These are phyloP conservation scores for Drosophila guanche DNA, from an alignment of 1,140 invertebrate genomes.

Conservation along the genomic window DNA sequence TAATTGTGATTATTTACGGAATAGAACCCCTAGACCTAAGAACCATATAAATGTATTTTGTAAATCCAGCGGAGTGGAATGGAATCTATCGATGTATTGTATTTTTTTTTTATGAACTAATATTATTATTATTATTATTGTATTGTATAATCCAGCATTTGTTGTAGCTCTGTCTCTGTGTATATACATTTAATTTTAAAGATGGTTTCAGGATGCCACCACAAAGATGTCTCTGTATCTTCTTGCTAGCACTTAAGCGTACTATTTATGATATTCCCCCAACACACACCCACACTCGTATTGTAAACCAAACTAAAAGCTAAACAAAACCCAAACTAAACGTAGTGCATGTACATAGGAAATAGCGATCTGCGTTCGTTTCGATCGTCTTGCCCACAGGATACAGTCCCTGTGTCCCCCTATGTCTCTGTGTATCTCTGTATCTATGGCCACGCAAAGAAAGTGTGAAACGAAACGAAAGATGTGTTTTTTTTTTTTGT, in stretches of 20 bases:
- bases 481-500: conserved; percentile 41
- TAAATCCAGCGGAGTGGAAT: conserved; percentile 3
- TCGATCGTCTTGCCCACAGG: too few species aligned
- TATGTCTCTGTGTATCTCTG: too few species aligned
- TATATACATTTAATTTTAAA: conserved; percentile 37
- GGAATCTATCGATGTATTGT: conserved; percentile 14
- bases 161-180: conserved; percentile 53
- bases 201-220: too few species aligned
- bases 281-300: not conserved
- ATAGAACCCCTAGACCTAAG: conserved; percentile 32
- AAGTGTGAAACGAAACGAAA: conserved; percentile 13
- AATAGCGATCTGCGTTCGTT: conserved; percentile 37
- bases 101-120: conserved; percentile 14
- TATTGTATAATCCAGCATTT: conserved; percentile 16
- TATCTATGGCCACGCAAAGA: too few species aligned
- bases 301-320: conserved; percentile 9
- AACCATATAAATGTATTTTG: conserved; percentile 25
- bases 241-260: conserved; percentile 46
- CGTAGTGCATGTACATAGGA: conserved; percentile 76
- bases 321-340: conserved; percentile 42
- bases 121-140: conserved; percentile 11
- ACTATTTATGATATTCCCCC: conserved; percentile 56
- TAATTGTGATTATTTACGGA: conserved; percentile 74
- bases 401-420: too few species aligned
- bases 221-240: conserved; percentile 28